phyloP scores from a whole-genome alignment of 2,797 vertebrate genomes.

The Antennarius maculatus region DNA sequence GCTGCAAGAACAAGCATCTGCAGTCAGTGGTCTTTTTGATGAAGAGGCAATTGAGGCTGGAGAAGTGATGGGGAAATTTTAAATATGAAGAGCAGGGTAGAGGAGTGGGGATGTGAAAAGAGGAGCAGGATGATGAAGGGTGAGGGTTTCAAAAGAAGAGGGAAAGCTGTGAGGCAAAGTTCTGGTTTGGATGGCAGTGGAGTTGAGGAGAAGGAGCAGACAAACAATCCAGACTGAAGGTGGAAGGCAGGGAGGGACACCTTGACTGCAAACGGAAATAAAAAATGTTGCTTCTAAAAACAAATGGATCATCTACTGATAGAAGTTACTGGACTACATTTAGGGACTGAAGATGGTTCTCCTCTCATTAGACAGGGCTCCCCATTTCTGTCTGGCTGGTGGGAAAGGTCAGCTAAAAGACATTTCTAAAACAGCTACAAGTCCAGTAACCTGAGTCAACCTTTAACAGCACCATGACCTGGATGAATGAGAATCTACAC shows the following conservation, averaged over 20 bases:
- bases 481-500: no score
- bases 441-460: no score
- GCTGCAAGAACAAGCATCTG: constrained; percentile 30
- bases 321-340: no score
- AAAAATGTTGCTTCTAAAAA: constrained; percentile 28
- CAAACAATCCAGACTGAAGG: constrained; percentile 80
- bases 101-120: constrained; percentile 41
- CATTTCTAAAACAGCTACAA: no score
- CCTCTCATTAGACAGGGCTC: no score
- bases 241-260: constrained; percentile 76
- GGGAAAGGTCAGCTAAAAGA: no score
- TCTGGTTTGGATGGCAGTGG: constrained; percentile 66
- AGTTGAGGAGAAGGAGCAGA: constrained; percentile 66
- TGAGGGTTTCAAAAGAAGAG: constrained; percentile 69
- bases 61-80: constrained; percentile 37
- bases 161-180: constrained; percentile 75
- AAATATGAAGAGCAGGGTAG: constrained; percentile 44
- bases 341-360: no score
- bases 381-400: no score
- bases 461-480: no score
- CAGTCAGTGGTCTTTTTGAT: constrained; percentile 15
- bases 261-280: constrained; percentile 77
- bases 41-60: constrained; percentile 20
- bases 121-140: constrained; percentile 47
- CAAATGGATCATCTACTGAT: no score